phyloP scores from a whole-genome alignment of 1,140 invertebrate species.

The Bursaphelenchus mucronatus region DNA sequence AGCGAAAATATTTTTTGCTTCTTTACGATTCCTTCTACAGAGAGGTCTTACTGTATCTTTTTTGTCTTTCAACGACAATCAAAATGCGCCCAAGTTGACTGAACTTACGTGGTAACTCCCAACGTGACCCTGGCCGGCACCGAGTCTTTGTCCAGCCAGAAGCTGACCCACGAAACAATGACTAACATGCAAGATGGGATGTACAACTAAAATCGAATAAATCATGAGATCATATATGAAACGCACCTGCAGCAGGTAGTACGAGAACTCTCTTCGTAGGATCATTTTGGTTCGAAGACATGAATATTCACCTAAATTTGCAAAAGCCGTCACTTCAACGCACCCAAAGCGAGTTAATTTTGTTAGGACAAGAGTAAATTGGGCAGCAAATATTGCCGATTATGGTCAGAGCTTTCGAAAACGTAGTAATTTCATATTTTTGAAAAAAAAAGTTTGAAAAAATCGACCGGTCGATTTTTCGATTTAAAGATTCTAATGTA shows the following conservation, averaged over 20 bases:
- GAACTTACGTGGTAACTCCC: slow-evolving; percentile 46
- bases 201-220: slow-evolving; percentile 41
- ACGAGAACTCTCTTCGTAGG: slow-evolving; percentile 93
- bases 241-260: slow-evolving; percentile 80
- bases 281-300: slow-evolving; percentile 87
- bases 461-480: no score
- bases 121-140: slow-evolving; percentile 59
- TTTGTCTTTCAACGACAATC: no score
- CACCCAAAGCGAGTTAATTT: not conserved
- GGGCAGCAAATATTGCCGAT: not conserved
- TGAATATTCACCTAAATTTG: slow-evolving; percentile 46
- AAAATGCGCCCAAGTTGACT: no score
- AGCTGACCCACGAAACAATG: slow-evolving; percentile 66
- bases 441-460: not conserved
- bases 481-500: no score
- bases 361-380: not conserved
- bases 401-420: not conserved
- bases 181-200: slow-evolving; percentile 65
- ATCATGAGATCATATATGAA: not conserved
- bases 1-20: no score
- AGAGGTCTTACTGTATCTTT: no score
- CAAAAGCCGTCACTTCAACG: slow-evolving; percentile 14
- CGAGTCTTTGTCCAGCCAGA: slow-evolving; percentile 66
- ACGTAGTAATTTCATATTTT: not conserved
- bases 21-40: no score